Conservation (phyloP, 2,797 vertebrate species). For the Sebastes aleutianus region DNA sequence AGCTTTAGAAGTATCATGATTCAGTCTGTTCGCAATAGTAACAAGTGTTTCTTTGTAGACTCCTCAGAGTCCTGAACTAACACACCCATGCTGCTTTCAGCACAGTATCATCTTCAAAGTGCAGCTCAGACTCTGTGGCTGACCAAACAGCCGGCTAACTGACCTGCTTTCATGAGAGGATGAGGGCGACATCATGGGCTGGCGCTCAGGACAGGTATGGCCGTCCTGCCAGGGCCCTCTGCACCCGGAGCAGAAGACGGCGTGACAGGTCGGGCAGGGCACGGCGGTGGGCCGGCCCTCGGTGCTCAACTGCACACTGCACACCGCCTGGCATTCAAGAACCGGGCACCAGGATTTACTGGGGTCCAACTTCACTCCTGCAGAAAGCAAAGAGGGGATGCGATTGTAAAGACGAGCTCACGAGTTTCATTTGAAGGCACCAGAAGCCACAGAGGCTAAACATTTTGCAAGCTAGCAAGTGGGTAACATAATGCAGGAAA, state of each 20-base stretch:
- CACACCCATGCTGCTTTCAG: constrained; percentile 8
- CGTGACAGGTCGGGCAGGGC: constrained; percentile 84
- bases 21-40: background rate
- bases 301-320: constrained; percentile 73
- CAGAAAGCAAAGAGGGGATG: background rate
- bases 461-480: too few relatives aligned
- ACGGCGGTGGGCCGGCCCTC: constrained; percentile 79
- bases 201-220: constrained; percentile 83
- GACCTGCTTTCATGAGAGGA: constrained; percentile 83
- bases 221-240: constrained; percentile 85
- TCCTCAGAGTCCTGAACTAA: background rate
- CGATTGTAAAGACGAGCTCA: background rate
- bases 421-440: too few relatives aligned
- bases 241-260: constrained; percentile 91
- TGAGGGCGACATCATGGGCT: constrained; percentile 69
- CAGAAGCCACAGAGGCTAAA: too few relatives aligned
- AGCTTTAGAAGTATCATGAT: too few relatives aligned
- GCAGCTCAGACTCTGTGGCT: constrained; percentile 5
- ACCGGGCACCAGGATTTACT: constrained; percentile 91
- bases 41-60: background rate
- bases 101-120: constrained; percentile 4
- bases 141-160: constrained; percentile 43
- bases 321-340: constrained; percentile 90
- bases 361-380: constrained; percentile 94
- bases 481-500: too few relatives aligned